These are phyloP conservation scores for Podargus strigoides DNA, from an alignment of 2,797 vertebrate genomes.

Conservation along the genomic window DNA sequence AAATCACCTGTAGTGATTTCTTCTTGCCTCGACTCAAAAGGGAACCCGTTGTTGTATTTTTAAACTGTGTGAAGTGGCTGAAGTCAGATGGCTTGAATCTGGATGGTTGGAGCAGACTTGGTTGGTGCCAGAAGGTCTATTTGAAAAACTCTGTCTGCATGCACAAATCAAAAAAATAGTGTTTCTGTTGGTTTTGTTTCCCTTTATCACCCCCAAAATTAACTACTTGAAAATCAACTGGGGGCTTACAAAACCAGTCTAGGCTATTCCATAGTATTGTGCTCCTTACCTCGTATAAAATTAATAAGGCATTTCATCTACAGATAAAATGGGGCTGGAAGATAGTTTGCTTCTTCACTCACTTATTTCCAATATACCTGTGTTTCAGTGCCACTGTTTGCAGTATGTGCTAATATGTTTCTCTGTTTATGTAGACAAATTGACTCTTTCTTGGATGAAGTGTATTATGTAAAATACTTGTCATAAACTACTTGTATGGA, in stretches of 20 bases:
- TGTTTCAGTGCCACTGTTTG: not conserved
- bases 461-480: not conserved
- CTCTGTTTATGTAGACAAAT: not conserved
- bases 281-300: not conserved
- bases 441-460: not conserved
- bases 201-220: not conserved
- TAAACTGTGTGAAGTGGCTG: not conserved
- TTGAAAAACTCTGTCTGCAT: not conserved
- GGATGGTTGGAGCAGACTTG: not conserved
- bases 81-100: not conserved
- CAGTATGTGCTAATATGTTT: not conserved
- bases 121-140: not conserved
- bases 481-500: not conserved
- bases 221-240: not conserved
- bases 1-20: no score
- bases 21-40: not conserved
- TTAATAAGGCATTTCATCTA: not conserved
- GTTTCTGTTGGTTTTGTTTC: not conserved
- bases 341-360: not conserved
- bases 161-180: not conserved
- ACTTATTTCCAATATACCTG: not conserved
- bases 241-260: not conserved
- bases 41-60: not conserved
- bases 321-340: not conserved
- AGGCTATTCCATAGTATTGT: not conserved